These are phyloP conservation scores for Premnoplex brunnescens DNA, from an alignment of 2,797 vertebrate species.

Conservation along the genomic window DNA sequence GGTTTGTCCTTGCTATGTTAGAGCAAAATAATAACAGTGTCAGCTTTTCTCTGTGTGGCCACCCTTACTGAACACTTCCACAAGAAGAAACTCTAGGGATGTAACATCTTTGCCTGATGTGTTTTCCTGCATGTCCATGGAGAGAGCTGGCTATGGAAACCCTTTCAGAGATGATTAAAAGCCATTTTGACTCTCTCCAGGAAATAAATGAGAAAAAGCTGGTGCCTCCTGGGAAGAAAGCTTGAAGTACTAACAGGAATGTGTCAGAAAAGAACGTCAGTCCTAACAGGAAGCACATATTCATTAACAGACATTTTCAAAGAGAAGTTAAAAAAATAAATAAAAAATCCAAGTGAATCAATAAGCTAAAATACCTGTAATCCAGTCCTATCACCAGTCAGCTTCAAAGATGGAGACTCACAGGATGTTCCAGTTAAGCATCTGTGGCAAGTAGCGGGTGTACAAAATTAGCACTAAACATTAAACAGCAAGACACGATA, in stretches of 20 bases:
- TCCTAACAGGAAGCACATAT: neutral
- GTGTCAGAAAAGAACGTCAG: neutral
- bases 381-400: neutral
- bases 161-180: neutral
- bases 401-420: neutral
- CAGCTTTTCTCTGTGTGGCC: neutral
- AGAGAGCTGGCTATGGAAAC: neutral
- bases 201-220: constrained; percentile 19
- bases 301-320: neutral
- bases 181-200: constrained; percentile 11
- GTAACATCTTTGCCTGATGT: neutral
- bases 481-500: neutral
- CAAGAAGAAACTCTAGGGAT: neutral
- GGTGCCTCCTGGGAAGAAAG: neutral
- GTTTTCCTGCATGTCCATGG: neutral
- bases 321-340: neutral
- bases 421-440: neutral
- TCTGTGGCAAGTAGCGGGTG: neutral
- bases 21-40: neutral
- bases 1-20: neutral
- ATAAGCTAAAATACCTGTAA: neutral
- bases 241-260: neutral
- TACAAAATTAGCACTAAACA: neutral
- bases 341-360: neutral
- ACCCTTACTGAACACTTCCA: neutral